Conservation (phyloP, 2,113 vertebrate species). For the Capra hircus region DNA sequence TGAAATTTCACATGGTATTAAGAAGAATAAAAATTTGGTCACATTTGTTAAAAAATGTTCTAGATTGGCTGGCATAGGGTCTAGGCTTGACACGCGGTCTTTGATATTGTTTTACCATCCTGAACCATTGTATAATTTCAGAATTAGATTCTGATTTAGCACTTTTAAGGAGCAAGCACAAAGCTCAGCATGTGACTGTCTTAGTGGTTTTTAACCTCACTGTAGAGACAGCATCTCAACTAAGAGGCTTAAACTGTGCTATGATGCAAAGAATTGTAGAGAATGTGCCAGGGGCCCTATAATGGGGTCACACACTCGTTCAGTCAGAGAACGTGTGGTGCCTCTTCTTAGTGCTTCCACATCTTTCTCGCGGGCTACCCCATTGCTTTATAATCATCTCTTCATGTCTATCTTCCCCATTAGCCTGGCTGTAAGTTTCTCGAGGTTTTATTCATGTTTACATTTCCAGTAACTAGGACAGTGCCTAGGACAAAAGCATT, state of each 20-base stretch:
- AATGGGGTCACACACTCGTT: not conserved
- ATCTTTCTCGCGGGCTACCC: not conserved
- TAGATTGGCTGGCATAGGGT: not conserved
- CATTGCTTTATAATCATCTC: not conserved
- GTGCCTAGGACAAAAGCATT: not conserved
- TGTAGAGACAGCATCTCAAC: conserved; percentile 35
- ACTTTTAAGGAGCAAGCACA: conserved; percentile 66
- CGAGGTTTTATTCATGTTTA: not conserved
- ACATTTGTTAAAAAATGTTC: conserved; percentile 12
- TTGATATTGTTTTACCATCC: conserved; percentile 65
- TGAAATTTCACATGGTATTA: not conserved
- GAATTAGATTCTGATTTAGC: conserved; percentile 75
- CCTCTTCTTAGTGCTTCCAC: not conserved
- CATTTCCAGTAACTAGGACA: not conserved
- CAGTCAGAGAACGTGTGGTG: not conserved
- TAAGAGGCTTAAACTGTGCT: conserved; percentile 35
- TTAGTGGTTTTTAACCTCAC: conserved; percentile 61
- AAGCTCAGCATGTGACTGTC: conserved; percentile 62
- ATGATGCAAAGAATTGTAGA: not conserved
- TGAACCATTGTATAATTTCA: conserved; percentile 64
- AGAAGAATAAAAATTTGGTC: not conserved
- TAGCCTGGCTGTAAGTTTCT: not conserved
- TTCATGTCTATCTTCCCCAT: not conserved
- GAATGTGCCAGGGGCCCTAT: not conserved
- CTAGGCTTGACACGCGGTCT: not conserved